A percentile compares a stretch with the other conserved stretches of the same genome.
These are phyloP conservation scores for Genyomyrus donnyi DNA, from an alignment of 2,113 vertebrate genomes.

Conservation along the genomic window DNA sequence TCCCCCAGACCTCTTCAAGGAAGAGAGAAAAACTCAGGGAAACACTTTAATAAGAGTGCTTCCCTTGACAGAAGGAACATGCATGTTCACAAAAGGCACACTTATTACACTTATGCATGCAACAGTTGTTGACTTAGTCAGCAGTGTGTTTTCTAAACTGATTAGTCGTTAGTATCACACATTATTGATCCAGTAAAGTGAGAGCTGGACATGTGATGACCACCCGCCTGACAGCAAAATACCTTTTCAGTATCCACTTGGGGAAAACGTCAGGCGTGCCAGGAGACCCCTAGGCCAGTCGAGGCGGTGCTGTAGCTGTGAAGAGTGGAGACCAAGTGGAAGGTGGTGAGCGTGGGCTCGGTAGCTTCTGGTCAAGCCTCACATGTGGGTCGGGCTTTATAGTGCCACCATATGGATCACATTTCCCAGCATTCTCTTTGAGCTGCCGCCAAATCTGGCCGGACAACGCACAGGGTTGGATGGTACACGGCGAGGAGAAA, in stretches of 20 bases:
- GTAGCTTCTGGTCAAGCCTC: conserved; percentile 41
- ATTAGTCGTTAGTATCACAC: background rate
- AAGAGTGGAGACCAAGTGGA: conserved; percentile 31
- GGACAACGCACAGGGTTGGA: conserved; percentile 54
- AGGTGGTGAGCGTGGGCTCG: conserved; percentile 37
- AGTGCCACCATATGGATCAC: conserved; percentile 52
- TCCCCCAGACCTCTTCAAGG: conserved; percentile 18
- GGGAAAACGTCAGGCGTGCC: background rate
- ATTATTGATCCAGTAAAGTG: background rate
- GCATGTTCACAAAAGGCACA: background rate
- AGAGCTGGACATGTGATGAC: background rate
- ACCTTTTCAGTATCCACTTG: conserved; percentile 32
- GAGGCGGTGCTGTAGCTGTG: conserved; percentile 33
- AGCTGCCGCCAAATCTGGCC: conserved; percentile 48
- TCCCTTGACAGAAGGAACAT: background rate
- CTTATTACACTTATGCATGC: background rate
- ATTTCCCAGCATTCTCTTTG: conserved; percentile 53
- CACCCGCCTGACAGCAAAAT: background rate
- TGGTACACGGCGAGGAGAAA: conserved; percentile 53
- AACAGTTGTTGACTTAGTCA: background rate
- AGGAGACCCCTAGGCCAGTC: conserved; percentile 29
- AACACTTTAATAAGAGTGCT: background rate
- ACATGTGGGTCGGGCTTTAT: conserved; percentile 52
- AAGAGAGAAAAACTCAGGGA: background rate
- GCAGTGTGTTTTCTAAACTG: background rate